phyloP scores from a whole-genome alignment of 2,888 invertebrate genomes.

The Ptilodon capucinus region DNA sequence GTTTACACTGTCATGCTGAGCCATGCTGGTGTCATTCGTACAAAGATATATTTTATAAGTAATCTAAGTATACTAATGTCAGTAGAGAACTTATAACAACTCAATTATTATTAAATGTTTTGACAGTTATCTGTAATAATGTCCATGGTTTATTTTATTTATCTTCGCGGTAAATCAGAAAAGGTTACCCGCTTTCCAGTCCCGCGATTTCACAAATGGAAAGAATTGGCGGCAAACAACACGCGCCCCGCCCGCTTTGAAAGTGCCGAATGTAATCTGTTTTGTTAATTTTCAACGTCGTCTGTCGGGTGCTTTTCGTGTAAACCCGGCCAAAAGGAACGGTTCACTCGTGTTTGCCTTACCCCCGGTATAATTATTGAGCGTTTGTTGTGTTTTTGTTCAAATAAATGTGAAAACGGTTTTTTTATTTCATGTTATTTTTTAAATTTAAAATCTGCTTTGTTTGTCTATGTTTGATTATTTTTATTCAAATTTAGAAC shows the following conservation, averaged over 20 bases:
- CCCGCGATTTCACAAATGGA: constrained; percentile 57
- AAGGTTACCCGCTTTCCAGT: constrained; percentile 37
- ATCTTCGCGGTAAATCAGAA: constrained; percentile 31
- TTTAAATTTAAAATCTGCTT: too few relatives aligned
- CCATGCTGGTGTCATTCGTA: too few relatives aligned
- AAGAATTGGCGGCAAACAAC: constrained; percentile 71
- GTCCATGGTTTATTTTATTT: constrained; percentile 24
- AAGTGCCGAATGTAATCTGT: constrained; percentile 72
- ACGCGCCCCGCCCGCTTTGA: constrained; percentile 61
- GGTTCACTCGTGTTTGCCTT: constrained; percentile 50
- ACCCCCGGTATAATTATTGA: constrained; percentile 45
- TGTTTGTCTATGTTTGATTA: too few relatives aligned
- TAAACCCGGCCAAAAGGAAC: constrained; percentile 45
- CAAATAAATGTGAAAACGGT: too few relatives aligned
- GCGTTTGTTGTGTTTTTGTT: constrained; percentile 36
- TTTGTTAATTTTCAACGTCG: constrained; percentile 75
- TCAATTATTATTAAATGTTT: not conserved
- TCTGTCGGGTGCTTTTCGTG: constrained; percentile 64
- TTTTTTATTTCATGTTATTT: not conserved
- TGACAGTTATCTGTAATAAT: not conserved
- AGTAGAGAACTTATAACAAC: too few relatives aligned
- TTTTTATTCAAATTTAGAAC: too few relatives aligned
- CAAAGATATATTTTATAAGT: too few relatives aligned
- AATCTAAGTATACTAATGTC: too few relatives aligned
- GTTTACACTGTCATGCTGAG: too few relatives aligned